Conservation (phyloP, 2,113 vertebrate species). For the Craseonycteris thonglongyai region DNA sequence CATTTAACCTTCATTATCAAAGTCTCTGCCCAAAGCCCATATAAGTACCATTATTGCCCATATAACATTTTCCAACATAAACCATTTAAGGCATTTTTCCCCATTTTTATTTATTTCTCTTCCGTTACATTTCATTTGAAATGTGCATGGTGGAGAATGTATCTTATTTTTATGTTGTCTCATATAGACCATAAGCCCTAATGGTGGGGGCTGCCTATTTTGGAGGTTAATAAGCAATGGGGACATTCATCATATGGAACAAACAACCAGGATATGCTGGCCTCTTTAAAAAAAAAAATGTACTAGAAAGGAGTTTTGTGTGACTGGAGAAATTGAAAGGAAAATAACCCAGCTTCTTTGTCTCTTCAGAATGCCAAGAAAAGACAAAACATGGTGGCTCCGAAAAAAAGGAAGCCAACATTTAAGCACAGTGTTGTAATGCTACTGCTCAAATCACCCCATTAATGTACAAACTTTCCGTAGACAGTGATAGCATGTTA, state of each 20-base stretch:
- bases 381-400: neutral
- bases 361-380: neutral
- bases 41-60: slow-evolving; percentile 65
- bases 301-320: neutral
- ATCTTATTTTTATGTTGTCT: slow-evolving; percentile 74
- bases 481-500: neutral
- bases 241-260: slow-evolving; percentile 51
- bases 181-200: slow-evolving; percentile 66
- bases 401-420: neutral
- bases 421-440: no score
- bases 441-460: neutral
- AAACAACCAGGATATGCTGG: slow-evolving; percentile 29
- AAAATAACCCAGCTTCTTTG: neutral
- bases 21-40: slow-evolving; percentile 70
- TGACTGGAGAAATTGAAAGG: slow-evolving; percentile 19
- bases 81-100: slow-evolving; percentile 68
- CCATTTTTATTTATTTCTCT: slow-evolving; percentile 74
- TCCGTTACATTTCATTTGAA: slow-evolving; percentile 74
- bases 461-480: neutral
- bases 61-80: slow-evolving; percentile 73
- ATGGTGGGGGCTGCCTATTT: slow-evolving; percentile 58
- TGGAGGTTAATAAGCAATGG: slow-evolving; percentile 57
- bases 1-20: slow-evolving; percentile 77
- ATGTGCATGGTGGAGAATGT: slow-evolving; percentile 66
- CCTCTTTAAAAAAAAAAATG: slow-evolving; percentile 45